phyloP scores from a whole-genome alignment of 1,140 invertebrate genomes.

The Globodera rostochiensis region DNA sequence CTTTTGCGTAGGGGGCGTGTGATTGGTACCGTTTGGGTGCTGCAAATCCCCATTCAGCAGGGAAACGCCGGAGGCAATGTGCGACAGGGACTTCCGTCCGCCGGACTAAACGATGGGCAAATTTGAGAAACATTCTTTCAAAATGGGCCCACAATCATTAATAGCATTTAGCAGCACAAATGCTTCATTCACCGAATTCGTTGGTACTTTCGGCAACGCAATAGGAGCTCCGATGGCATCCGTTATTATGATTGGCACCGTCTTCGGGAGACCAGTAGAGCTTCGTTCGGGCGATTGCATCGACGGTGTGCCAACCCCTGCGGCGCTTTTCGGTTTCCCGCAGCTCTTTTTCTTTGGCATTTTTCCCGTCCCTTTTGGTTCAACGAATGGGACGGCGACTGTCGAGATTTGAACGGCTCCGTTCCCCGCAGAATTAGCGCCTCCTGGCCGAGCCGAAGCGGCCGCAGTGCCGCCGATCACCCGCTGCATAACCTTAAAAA shows the following conservation, averaged over 20 bases:
- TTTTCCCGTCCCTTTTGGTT: not conserved
- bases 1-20: slow-evolving; percentile 29
- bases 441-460: not conserved
- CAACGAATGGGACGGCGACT: not conserved
- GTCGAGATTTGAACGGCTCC: not conserved
- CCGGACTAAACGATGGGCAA: slow-evolving; percentile 25
- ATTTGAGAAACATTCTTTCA: not conserved
- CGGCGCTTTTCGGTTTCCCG: slow-evolving; percentile 5
- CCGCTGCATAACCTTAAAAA: slow-evolving; percentile 24
- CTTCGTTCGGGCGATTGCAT: not conserved
- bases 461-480: slow-evolving; percentile 19
- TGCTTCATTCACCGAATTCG: not conserved
- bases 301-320: not conserved
- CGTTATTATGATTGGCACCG: not conserved
- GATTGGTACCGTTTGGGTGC: slow-evolving; percentile 9
- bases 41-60: not conserved
- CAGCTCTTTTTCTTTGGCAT: slow-evolving; percentile 1
- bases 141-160: not conserved
- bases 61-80: not conserved
- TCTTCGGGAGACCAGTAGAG: not conserved
- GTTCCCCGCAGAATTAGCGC: not conserved
- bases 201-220: not conserved
- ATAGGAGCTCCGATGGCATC: not conserved
- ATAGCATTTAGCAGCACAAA: no score
- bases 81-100: slow-evolving; percentile 18